Conservation (phyloP, 2,113 vertebrate genomes). For the Callipepla californica region DNA sequence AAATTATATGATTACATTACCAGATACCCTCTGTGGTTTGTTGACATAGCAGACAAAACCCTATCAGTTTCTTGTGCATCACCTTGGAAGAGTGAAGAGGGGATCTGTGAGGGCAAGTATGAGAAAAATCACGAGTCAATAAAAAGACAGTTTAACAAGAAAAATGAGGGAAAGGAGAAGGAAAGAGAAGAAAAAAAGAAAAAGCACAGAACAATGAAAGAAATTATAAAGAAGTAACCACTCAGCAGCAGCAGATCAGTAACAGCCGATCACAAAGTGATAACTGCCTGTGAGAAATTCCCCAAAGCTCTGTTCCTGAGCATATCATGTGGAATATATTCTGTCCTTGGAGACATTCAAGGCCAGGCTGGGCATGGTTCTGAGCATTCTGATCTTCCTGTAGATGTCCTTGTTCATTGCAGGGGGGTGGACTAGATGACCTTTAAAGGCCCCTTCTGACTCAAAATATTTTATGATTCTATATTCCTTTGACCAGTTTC, state of each 20-base stretch:
- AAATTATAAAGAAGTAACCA: not conserved
- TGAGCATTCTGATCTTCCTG: too few species aligned
- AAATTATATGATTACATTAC: not conserved
- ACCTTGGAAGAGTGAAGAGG: fast-evolving
- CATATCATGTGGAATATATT: not conserved
- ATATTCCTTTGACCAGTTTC: not conserved
- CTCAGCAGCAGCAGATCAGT: not conserved
- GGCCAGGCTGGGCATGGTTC: too few species aligned
- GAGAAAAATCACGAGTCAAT: not conserved
- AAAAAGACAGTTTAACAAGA: not conserved
- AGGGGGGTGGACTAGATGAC: too few species aligned
- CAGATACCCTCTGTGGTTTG: not conserved
- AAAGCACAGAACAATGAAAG: not conserved
- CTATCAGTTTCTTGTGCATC: fast-evolving
- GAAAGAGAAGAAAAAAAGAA: fast-evolving
- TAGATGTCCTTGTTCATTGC: too few species aligned
- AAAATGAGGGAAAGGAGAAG: not conserved
- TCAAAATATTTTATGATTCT: too few species aligned
- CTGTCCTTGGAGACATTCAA: too few species aligned
- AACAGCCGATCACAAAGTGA: fast-evolving
- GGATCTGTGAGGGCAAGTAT: not conserved
- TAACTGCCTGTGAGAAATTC: not conserved
- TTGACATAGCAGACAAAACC: not conserved
- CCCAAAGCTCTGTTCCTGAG: not conserved
- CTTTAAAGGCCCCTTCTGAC: too few species aligned